Base-by-base conservation (phyloP, 2,113 vertebrate species). In the Struthio camelus region DNA sequence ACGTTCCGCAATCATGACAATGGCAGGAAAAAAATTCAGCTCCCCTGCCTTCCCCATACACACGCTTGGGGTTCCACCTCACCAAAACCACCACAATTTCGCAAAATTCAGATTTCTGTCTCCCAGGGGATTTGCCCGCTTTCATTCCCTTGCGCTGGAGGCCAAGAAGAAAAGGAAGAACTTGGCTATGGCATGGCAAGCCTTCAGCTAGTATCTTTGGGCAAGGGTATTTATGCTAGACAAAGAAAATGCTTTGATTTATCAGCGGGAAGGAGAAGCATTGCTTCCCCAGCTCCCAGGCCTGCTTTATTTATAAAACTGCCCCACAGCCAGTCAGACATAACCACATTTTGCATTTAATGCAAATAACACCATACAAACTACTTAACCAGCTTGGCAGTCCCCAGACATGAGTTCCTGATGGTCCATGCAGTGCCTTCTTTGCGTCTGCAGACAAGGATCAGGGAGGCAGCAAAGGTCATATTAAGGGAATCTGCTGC, bases 101-200 rank as follows among this genome's bases (percentile, higher is more conserved):
- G 30, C 34, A 34, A 65, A 58, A 64, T 30, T 69, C 72, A 38
- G 36, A 16, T 58, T 70, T 69, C 53, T 16, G 11, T 3, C 14
- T 65, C 34, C 51, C 40, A 23, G 25, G 14, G 15, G 42, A 15
- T 46, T 77, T 34, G 6, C n/a, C 11, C 2, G 13, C 62, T 58
- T 3, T 30, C 5, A 0, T 15, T 46, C 44, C 51, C 42, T 69
- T 48, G 22, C 46, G n/a, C 34, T 22, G 10, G 24, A 2, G 3
- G 46, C 56, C 62, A 71, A 25, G 27, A 34, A 87, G 42, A 62
- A 89, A 46, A 85, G 4, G 8, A 76, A 90, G 72, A 2, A 25
- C 32, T 75, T 23, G 5, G 1, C 32, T 50, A 7, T 3, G 54
- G 86, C 19, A 46, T 11, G 25, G 2, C 27, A 54, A 67, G 46